phyloP scores from a whole-genome alignment of 2,113 vertebrate genomes.

The Pseudopodoces humilis region DNA sequence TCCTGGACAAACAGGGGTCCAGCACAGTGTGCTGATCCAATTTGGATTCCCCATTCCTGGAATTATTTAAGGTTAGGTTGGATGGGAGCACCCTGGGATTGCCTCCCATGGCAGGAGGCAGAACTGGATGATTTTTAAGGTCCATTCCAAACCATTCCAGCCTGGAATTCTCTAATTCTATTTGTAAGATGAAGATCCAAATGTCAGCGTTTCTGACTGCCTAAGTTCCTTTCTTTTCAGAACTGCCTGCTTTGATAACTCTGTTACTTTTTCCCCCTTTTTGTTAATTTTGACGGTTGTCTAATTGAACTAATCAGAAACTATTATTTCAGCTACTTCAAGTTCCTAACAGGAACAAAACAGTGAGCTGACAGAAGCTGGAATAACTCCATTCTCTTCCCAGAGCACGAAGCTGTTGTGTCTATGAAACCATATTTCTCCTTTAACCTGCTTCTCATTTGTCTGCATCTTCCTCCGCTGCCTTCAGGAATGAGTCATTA shows the following conservation, averaged over 20 bases:
- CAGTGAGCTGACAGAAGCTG: neutral
- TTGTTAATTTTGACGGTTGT: neutral
- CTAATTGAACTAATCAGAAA: neutral
- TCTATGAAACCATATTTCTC: neutral
- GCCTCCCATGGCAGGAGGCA: neutral
- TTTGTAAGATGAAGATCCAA: neutral
- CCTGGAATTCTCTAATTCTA: neutral
- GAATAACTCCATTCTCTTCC: neutral
- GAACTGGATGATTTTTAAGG: neutral
- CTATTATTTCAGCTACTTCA: neutral
- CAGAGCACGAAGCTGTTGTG: neutral
- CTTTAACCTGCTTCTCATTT: neutral
- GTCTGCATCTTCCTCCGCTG: neutral
- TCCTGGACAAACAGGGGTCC: neutral
- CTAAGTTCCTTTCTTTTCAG: neutral
- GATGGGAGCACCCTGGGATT: accelerated
- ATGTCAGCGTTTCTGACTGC: no score
- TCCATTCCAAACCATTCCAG: neutral
- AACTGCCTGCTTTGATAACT: neutral
- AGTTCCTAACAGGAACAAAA: neutral
- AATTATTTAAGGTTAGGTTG: neutral
- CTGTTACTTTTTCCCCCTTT: accelerated
- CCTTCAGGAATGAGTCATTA: conserved; percentile 20
- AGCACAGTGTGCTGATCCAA: neutral
- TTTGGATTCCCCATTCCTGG: neutral